phyloP scores from a whole-genome alignment of 2,113 vertebrate genomes.

The Channa maculata region DNA sequence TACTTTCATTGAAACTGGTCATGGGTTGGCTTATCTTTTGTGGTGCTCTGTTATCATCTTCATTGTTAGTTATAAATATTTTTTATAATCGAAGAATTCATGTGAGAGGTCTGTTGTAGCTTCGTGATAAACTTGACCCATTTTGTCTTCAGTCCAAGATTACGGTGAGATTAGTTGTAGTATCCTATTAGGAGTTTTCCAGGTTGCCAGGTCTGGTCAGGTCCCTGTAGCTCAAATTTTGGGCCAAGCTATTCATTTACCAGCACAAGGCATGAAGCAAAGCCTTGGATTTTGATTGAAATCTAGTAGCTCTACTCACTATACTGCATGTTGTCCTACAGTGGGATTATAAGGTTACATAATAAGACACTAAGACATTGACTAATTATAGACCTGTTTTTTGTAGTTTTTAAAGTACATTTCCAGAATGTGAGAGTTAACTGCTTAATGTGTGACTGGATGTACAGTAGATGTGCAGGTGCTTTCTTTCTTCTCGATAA shows the following conservation, averaged over 20 bases:
- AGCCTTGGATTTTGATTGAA: slow-evolving; percentile 8
- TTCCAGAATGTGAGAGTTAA: not conserved
- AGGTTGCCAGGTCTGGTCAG: slow-evolving; percentile 23
- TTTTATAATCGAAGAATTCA: not conserved
- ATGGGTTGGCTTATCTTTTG: not conserved
- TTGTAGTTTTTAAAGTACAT: not conserved
- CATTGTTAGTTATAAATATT: not conserved
- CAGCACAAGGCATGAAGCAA: not conserved
- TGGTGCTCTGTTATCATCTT: not conserved
- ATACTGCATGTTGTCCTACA: too few species aligned
- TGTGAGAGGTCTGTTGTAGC: slow-evolving; percentile 5
- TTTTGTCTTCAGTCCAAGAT: slow-evolving; percentile 54
- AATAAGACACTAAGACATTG: too few species aligned
- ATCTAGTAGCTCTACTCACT: too few species aligned
- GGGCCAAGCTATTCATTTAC: slow-evolving; percentile 19
- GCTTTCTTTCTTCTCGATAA: too few species aligned
- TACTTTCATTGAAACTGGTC: not conserved
- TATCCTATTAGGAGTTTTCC: slow-evolving; percentile 55
- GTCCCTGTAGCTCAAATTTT: slow-evolving; percentile 14
- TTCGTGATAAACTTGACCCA: slow-evolving; percentile 59
- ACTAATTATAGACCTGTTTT: not conserved
- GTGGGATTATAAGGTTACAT: too few species aligned
- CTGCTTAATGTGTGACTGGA: not conserved
- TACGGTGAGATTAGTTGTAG: slow-evolving; percentile 66
- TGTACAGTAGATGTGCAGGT: too few species aligned